A percentile compares a stretch with the other conserved stretches of the same genome.
phyloP scores from a whole-genome alignment of 2,797 vertebrate genomes.

The Pantherophis alleghaniensis region DNA sequence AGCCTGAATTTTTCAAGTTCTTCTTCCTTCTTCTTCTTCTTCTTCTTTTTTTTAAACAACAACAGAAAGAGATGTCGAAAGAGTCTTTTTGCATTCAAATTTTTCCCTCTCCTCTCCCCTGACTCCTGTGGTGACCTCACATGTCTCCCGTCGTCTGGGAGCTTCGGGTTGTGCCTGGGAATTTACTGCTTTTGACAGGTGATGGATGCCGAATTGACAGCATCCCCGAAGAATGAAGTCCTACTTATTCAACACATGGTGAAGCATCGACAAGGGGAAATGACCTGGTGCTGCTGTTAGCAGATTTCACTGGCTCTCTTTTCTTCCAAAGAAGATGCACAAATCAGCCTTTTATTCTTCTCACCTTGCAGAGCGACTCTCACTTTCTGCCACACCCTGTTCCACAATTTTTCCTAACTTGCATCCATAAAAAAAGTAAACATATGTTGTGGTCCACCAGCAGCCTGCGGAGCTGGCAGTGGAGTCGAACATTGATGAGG shows the following conservation, averaged over 20 bases:
- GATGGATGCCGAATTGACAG: slow-evolving; percentile 55
- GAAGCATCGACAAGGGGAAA: slow-evolving; percentile 10
- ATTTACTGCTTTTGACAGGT: slow-evolving; percentile 58
- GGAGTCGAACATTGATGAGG: fast-evolving
- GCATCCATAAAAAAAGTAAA: neutral
- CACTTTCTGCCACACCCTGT: neutral
- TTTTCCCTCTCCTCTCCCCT: neutral
- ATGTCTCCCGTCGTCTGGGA: slow-evolving; percentile 18
- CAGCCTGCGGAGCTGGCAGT: too few relatives aligned
- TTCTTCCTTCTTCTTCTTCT: neutral
- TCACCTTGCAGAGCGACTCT: neutral
- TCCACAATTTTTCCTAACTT: too few relatives aligned
- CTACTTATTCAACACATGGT: slow-evolving; percentile 53
- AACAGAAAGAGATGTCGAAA: neutral
- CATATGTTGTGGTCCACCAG: too few relatives aligned
- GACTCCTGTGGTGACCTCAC: slow-evolving; percentile 3
- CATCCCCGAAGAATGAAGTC: slow-evolving; percentile 33
- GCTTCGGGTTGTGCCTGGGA: slow-evolving; percentile 39
- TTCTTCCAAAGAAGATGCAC: neutral
- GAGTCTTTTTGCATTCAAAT: slow-evolving; percentile 23
- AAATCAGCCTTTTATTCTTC: neutral
- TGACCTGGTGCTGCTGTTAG: slow-evolving; percentile 9
- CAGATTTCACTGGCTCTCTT: slow-evolving; percentile 4
- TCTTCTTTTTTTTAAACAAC: neutral
- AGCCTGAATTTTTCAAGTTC: slow-evolving; percentile 40